A percentile compares a stretch with the other conserved stretches of the same genome.
Conservation (phyloP, 2,113 vertebrate species). For the Sylvia atricapilla region DNA sequence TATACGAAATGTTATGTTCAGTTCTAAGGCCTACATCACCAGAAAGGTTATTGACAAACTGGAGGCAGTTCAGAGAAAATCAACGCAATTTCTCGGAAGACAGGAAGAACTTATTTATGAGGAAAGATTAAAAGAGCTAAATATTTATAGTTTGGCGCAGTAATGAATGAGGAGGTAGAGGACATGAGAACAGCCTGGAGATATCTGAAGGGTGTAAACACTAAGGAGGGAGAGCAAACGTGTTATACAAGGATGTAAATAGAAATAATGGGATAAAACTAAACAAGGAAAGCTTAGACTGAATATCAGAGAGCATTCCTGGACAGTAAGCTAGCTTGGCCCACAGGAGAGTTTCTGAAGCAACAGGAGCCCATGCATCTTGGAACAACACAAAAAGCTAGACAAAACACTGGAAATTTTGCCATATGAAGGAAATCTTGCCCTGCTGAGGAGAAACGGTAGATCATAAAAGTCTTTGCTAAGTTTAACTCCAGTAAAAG, state of each 20-base stretch:
- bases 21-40: not conserved
- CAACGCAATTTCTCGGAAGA: constrained; percentile 38
- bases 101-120: constrained; percentile 59
- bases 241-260: constrained; percentile 30
- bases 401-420: constrained; percentile 23
- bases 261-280: constrained; percentile 43
- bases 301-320: not conserved
- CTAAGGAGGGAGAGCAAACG: not conserved
- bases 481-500: not conserved
- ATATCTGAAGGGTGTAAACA: constrained; percentile 42
- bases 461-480: not conserved
- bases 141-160: constrained; percentile 50
- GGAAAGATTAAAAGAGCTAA: constrained; percentile 51
- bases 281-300: constrained; percentile 16
- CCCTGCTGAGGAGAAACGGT: not conserved
- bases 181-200: constrained; percentile 39
- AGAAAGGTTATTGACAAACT: constrained; percentile 52
- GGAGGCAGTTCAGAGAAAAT: constrained; percentile 52
- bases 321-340: constrained; percentile 11
- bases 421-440: not conserved
- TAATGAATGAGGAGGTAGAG: constrained; percentile 56
- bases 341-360: not conserved
- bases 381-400: not conserved
- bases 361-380: not conserved
- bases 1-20: not conserved